These are phyloP conservation scores for Thecocarcelia acutangulata DNA, from an alignment of 2,888 invertebrate species.

Conservation along the genomic window DNA sequence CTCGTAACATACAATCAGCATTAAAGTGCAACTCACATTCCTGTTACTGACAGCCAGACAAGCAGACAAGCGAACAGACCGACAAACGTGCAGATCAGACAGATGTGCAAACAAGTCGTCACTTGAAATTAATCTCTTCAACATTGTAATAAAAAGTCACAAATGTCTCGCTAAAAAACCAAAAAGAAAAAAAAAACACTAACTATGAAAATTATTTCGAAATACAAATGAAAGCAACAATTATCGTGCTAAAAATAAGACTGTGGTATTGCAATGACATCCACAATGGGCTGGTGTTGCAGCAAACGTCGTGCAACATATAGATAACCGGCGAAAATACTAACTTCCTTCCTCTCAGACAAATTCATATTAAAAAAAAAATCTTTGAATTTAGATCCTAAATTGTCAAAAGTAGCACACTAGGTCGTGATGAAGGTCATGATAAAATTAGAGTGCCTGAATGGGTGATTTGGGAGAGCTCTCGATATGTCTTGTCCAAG, in stretches of 20 bases:
- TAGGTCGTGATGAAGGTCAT: too few species aligned
- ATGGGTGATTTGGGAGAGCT: too few species aligned
- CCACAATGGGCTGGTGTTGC: neutral
- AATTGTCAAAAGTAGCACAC: too few species aligned
- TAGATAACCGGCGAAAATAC: too few species aligned
- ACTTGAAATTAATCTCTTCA: constrained; percentile 46
- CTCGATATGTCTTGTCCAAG: too few species aligned
- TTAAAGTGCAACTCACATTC: constrained; percentile 35
- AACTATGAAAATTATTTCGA: constrained; percentile 30
- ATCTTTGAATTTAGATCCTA: too few species aligned
- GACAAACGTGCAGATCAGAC: neutral
- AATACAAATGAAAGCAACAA: constrained; percentile 3
- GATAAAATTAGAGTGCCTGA: too few species aligned
- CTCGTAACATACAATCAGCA: constrained; percentile 6
- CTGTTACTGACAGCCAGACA: constrained; percentile 7
- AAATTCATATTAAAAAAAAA: too few species aligned
- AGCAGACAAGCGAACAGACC: neutral
- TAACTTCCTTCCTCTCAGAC: too few species aligned
- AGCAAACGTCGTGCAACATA: neutral
- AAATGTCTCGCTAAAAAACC: constrained; percentile 38
- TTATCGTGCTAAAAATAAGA: neutral
- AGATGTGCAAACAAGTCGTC: constrained; percentile 43
- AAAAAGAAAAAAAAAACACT: too few species aligned
- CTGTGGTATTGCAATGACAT: neutral
- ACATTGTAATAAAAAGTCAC: constrained; percentile 49